Evolutionary conservation across 1,140 invertebrate genomes (phyloP), one percentile per base, ranked within the genome.

Genomic region (Steinernema khuongi): DNA sequence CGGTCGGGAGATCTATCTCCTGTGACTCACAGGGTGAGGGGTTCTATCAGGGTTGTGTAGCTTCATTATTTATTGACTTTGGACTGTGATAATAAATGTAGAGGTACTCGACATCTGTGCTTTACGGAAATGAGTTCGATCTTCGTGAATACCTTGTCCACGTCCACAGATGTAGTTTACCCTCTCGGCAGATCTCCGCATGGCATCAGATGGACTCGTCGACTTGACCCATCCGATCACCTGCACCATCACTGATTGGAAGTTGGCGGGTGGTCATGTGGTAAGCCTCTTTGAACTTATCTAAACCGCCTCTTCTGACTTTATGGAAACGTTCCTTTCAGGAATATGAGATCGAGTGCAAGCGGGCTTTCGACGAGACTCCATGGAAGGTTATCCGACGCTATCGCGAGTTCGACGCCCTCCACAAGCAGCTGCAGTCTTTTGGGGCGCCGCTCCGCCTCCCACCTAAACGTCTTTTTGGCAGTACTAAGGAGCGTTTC

Each of bases 1-100:
- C 1, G 71, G 71, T n/a, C 36, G 70, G 14, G 71, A 72, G 28
- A 72, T 72, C 28, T n/a, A 67, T 68, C 44, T 72, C 18, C 28
- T 72, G 22, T 72, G n/a, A 41, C 36, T 41, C 36, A 41, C 36
- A 7, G 7, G 50, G 14, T 14, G 26, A 60, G 26, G n/a, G 36
- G n/a, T n/a, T n/a, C n/a, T n/a, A n/a, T n/a, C n/a, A n/a, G n/a
- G n/a, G n/a, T n/a, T n/a, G n/a, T n/a, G n/a, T n/a, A n/a, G n/a
- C n/a, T n/a, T n/a, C 50, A 22, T 4, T 60, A 60, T 60, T 60
- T 60, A 41, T 41, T 41, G 36, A 7, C n/a, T 7, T 11, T 41
- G 36, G n/a, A 41, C 36, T 41, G 36, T 41, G 7, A n/a, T n/a
- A n/a, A n/a, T 41, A n/a, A n/a, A 60, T 11, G 14, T n/a, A n/a